phyloP scores from a whole-genome alignment of 2,113 vertebrate genomes.

The Lonchura striata region DNA sequence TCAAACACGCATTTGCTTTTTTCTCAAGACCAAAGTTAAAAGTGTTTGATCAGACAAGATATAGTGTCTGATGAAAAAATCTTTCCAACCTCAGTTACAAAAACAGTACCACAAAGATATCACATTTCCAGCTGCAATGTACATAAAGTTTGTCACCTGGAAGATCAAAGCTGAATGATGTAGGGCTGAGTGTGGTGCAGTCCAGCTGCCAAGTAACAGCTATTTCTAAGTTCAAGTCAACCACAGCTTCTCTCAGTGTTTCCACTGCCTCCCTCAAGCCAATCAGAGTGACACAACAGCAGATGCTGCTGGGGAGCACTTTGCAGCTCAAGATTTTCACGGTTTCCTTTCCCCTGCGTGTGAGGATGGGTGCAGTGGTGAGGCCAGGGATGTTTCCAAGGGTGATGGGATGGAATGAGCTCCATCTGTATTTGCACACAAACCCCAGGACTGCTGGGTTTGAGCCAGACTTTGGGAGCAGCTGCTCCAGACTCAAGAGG shows the following conservation, averaged over 20 bases:
- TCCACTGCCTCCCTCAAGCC: constrained; percentile 1
- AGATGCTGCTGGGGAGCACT: background rate
- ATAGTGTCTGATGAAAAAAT: background rate
- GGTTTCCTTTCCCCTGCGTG: background rate
- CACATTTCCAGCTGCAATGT: background rate
- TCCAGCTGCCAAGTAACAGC: background rate
- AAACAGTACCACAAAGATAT: constrained; percentile 1
- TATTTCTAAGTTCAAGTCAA: background rate
- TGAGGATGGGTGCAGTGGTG: background rate
- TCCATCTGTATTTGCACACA: background rate
- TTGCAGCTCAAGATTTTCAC: background rate
- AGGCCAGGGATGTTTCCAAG: background rate
- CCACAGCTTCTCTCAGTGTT: constrained; percentile 38
- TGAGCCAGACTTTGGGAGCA: background rate
- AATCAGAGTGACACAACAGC: background rate
- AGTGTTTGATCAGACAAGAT: constrained; percentile 27
- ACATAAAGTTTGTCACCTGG: background rate
- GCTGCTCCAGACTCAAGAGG: background rate
- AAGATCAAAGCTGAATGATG: background rate
- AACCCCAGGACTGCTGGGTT: background rate
- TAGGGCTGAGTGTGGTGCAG: background rate
- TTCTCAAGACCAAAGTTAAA: background rate
- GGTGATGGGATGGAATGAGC: background rate
- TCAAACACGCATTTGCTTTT: background rate
- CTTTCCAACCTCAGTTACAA: constrained; percentile 42